Evolutionary conservation across 2,888 invertebrate species (phyloP).

Genomic region (Arctia plantaginis): DNA sequence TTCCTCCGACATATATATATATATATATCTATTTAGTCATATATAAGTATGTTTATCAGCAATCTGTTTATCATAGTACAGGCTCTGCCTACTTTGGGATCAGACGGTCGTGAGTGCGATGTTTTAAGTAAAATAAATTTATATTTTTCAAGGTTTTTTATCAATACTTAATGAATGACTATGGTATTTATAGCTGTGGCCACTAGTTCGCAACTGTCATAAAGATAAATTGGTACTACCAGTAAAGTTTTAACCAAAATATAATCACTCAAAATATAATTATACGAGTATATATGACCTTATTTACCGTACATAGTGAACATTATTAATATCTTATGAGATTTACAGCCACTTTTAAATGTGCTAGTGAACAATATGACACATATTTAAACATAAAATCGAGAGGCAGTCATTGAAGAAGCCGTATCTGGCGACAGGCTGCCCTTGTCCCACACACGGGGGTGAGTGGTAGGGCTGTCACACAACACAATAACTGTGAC

Average conservation of each 20-base stretch:
- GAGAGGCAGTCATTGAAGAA: slow-evolving; percentile 55
- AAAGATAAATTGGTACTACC: not conserved
- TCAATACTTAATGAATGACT: too few relatives aligned
- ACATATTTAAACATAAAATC: slow-evolving; percentile 17
- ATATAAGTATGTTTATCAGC: too few relatives aligned
- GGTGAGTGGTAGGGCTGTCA: slow-evolving; percentile 58
- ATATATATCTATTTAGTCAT: too few relatives aligned
- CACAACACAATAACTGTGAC: not conserved
- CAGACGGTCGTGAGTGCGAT: not conserved
- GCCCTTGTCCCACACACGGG: slow-evolving; percentile 69
- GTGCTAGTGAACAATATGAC: not conserved
- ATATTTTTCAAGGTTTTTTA: too few relatives aligned
- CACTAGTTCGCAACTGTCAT: not conserved
- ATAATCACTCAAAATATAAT: not conserved
- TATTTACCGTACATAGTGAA: slow-evolving; percentile 6
- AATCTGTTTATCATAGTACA: not conserved
- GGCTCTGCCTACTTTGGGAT: not conserved
- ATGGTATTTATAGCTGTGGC: too few relatives aligned
- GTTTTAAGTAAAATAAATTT: not conserved
- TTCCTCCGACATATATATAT: too few relatives aligned
- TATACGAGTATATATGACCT: slow-evolving; percentile 3
- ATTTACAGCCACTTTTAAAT: not conserved
- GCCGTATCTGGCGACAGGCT: slow-evolving; percentile 68
- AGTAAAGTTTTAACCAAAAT: not conserved
- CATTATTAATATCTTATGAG: slow-evolving; percentile 1